A percentile compares a stretch with the other conserved stretches of the same genome.
phyloP scores from a whole-genome alignment of 2,888 invertebrate genomes.

The Odontothrips loti region DNA sequence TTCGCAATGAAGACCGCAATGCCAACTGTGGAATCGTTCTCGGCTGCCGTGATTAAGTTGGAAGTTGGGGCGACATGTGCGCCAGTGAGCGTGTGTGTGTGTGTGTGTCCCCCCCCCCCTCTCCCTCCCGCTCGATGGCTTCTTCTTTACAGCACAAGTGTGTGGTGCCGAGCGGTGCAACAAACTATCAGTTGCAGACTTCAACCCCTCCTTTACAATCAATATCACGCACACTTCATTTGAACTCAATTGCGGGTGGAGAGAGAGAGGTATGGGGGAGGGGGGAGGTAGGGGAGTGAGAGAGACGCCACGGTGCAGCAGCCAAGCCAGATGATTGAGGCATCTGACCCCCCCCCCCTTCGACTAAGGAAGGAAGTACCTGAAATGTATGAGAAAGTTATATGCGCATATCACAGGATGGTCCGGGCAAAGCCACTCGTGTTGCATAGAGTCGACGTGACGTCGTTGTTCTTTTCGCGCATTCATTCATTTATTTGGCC shows the following conservation, averaged over 20 bases:
- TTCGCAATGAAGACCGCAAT: slow-evolving; percentile 22
- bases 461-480: too few relatives aligned
- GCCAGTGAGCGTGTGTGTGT: neutral
- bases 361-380: too few relatives aligned
- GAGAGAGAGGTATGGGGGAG: neutral
- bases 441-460: too few relatives aligned
- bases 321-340: too few relatives aligned
- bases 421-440: too few relatives aligned
- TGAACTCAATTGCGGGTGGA: neutral
- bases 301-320: too few relatives aligned
- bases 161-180: neutral
- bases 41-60: neutral
- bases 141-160: neutral
- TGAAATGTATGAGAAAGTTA: too few relatives aligned
- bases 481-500: too few relatives aligned
- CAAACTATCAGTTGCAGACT: slow-evolving; percentile 7
- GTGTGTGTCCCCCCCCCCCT: neutral
- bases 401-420: too few relatives aligned
- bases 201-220: neutral
- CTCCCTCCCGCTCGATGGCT: too few relatives aligned
- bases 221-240: slow-evolving; percentile 14
- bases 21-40: neutral
- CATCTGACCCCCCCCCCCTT: too few relatives aligned
- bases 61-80: neutral
- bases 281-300: neutral